A percentile compares a stretch with the other conserved stretches of the same genome.
These are phyloP conservation scores for Macrotrachela quadricornifera DNA, from an alignment of 1,140 invertebrate genomes.

Conservation along the genomic window DNA sequence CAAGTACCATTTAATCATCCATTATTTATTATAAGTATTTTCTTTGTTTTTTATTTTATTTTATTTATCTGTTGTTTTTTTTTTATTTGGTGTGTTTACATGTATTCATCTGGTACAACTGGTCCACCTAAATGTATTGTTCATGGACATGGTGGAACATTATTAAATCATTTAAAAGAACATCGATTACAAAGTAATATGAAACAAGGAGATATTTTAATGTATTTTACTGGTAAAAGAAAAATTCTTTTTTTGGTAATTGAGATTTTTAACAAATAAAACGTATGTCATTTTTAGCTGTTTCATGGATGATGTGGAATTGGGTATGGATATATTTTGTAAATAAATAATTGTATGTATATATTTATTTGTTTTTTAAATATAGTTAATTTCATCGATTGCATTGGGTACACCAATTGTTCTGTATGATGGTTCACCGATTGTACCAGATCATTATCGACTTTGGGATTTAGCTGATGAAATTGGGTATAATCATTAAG, in stretches of 20 bases:
- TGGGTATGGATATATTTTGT: constrained; percentile 25
- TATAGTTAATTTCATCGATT: constrained; percentile 15
- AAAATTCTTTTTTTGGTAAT: background rate
- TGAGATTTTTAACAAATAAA: background rate
- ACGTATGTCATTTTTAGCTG: constrained; percentile 14
- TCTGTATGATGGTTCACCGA: constrained; percentile 40
- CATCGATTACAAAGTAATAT: constrained; percentile 37
- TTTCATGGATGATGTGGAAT: constrained; percentile 47
- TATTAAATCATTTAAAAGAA: constrained; percentile 39
- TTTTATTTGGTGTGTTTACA: constrained; percentile 6
- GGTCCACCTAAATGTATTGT: constrained; percentile 42
- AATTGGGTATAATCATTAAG: constrained; percentile 17
- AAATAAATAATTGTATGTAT: background rate
- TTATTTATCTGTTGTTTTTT: too few relatives aligned
- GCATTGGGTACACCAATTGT: constrained; percentile 35
- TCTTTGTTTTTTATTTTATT: too few relatives aligned
- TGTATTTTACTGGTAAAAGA: constrained; percentile 40
- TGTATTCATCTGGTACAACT: constrained; percentile 42
- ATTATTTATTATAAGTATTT: constrained; percentile 29
- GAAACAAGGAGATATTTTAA: constrained; percentile 32
- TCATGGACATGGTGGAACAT: constrained; percentile 39
- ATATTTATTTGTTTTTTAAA: too few relatives aligned
- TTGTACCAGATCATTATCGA: constrained; percentile 31
- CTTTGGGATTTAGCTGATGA: constrained; percentile 38
- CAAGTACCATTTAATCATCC: constrained; percentile 41